Evolutionary conservation across 2,113 vertebrate genomes (phyloP).

Genomic region (Aegotheles bennettii): DNA sequence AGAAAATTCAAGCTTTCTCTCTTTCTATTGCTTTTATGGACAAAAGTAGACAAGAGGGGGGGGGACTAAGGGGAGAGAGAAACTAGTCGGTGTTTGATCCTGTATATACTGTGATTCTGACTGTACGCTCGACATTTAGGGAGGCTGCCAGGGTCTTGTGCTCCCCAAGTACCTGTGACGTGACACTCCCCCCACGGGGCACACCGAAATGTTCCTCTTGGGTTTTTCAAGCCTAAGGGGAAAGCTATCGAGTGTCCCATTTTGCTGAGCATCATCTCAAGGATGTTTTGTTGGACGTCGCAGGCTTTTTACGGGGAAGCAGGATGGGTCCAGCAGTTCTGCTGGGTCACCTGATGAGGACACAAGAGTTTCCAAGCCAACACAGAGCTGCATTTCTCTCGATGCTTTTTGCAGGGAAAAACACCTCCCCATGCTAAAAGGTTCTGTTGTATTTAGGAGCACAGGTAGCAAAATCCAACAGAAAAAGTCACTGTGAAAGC

Average conservation of each 20-base stretch:
- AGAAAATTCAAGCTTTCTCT: slow-evolving; percentile 71
- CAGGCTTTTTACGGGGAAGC: slow-evolving; percentile 11
- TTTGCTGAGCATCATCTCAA: slow-evolving; percentile 25
- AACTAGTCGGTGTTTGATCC: slow-evolving; percentile 63
- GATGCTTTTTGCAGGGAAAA: background rate
- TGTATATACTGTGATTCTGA: slow-evolving; percentile 55
- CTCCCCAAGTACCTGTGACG: slow-evolving; percentile 46
- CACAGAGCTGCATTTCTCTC: background rate
- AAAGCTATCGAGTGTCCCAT: background rate
- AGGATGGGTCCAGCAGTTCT: slow-evolving; percentile 11
- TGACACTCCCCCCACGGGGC: background rate
- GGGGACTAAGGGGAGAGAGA: slow-evolving; percentile 26
- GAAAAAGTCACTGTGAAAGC: background rate
- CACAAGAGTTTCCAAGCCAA: background rate
- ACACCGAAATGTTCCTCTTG: background rate
- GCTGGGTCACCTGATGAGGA: slow-evolving; percentile 30
- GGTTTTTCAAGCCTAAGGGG: background rate
- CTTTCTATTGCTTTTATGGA: slow-evolving; percentile 60
- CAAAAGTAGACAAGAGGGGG: slow-evolving; percentile 54
- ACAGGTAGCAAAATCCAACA: background rate
- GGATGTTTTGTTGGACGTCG: background rate
- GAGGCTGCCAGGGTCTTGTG: background rate
- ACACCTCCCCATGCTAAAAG: background rate
- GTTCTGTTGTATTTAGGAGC: background rate
- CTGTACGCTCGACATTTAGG: background rate